Base-by-base conservation (phyloP, 2,113 vertebrate genomes). In the Ochotona princeps region DNA sequence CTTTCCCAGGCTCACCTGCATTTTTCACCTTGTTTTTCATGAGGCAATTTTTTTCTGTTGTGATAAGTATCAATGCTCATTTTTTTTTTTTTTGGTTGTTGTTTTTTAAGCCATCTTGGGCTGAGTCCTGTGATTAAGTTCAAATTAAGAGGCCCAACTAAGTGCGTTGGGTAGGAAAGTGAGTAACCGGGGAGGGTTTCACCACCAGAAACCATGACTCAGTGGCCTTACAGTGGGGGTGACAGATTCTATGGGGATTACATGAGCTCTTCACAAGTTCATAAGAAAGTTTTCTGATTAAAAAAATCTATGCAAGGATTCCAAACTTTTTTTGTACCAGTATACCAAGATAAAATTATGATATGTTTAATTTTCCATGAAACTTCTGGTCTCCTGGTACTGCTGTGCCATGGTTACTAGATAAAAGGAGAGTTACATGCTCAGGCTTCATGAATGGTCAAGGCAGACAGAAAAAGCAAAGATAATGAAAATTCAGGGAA, bases 391-490 rank as follows among this genome's bases (percentile, higher is more conserved):
- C 54, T 18, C 17, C 54, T 57, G 14, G 54, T 57, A 8, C 18
- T 85, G 47, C 13, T 25, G 38, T 49, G 28, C 8, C 14, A 20
- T 57, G 3, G 11, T 38, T 61, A 28, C 8, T 83, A 63, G 51
- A 65, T 25, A 49, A 87, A 85, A 65, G 8, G 2, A 35, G 23
- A 35, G 23, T 80, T 20, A 54, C 14, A 8, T 54, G 12, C 38
- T 47, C 57, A 92, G 32, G 94, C 67, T 87, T 83, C 8, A 92
- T 69, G 61, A 32, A 75, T 93, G 5, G 75, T 82, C 90, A 85
- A 91, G 75, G 74, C 61, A 95, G 95, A 84, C 75, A 91, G 93
- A 51, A 92, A 91, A 88, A 95, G 79, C 54, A 92, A 79, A 91
- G 66, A 35, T 32, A 88, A 94, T 87, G 23, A 94, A 91, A 91